Percentiles rank a stretch among this genome's conserved stretches.
These are phyloP conservation scores for Chaetophractus vellerosus DNA, from an alignment of 2,797 vertebrate genomes.

Conservation along the genomic window DNA sequence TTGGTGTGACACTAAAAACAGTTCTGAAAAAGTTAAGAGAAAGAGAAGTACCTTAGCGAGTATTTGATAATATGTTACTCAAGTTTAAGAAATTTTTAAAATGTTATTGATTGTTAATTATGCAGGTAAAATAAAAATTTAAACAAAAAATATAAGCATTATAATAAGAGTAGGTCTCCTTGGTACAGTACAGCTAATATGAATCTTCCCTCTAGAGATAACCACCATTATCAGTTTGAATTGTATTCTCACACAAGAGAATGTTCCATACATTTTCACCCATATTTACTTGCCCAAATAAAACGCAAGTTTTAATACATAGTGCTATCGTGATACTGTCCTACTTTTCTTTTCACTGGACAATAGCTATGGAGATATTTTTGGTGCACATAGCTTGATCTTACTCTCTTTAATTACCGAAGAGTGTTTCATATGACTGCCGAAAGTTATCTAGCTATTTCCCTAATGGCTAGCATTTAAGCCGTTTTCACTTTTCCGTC, in stretches of 20 bases:
- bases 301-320: not conserved
- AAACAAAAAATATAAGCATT: not conserved
- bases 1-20: conserved; percentile 1
- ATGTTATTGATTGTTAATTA: not conserved
- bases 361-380: not conserved
- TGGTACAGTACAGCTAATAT: not conserved
- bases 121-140: not conserved
- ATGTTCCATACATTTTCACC: conserved; percentile 5
- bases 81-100: conserved; percentile 21
- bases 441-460: not conserved
- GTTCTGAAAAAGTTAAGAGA: conserved; percentile 29
- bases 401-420: not conserved
- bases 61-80: not conserved
- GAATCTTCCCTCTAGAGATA: not conserved
- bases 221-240: not conserved
- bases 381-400: not conserved
- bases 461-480: not conserved
- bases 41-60: not conserved
- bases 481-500: not conserved
- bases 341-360: not conserved
- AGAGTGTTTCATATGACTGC: not conserved
- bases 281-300: not conserved
- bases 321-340: not conserved
- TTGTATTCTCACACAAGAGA: not conserved
- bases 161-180: not conserved